Evolutionary conservation across 1,140 invertebrate species (phyloP).

Genomic region (Globodera rostochiensis): DNA sequence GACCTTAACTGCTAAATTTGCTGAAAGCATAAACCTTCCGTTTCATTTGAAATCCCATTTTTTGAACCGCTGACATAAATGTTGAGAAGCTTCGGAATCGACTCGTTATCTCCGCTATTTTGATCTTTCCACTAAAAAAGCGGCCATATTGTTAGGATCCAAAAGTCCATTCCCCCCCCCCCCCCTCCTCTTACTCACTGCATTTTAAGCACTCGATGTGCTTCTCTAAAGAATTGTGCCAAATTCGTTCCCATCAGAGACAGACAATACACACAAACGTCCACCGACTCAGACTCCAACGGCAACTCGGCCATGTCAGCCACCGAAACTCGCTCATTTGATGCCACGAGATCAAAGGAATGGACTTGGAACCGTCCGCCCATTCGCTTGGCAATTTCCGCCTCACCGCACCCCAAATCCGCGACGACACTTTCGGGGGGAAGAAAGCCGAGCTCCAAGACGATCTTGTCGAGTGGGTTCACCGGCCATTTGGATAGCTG

Average conservation of each 20-base stretch:
- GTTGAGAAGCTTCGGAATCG: conserved; percentile 76
- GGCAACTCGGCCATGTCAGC: conserved; percentile 73
- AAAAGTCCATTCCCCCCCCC: too few species aligned
- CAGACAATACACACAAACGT: conserved; percentile 89
- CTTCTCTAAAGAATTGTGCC: conserved; percentile 84
- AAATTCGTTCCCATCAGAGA: conserved; percentile 95
- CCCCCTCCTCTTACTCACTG: conserved; percentile 70
- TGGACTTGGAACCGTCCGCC: conserved; percentile 74
- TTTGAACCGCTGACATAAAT: conserved; percentile 74
- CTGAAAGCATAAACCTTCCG: conserved; percentile 67
- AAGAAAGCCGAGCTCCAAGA: conserved; percentile 78
- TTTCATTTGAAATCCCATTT: conserved; percentile 76
- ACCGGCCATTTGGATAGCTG: conserved; percentile 87
- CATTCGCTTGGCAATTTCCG: conserved; percentile 76
- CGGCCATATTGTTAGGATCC: background rate
- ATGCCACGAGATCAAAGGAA: conserved; percentile 88
- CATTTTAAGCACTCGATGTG: conserved; percentile 82
- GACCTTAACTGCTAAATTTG: background rate
- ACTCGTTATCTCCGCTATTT: conserved; percentile 85
- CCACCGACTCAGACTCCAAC: conserved; percentile 73
- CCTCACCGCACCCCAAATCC: conserved; percentile 89
- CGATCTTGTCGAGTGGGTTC: conserved; percentile 84
- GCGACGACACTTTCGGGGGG: conserved; percentile 48
- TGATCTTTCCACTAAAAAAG: conserved; percentile 78
- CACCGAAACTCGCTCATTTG: conserved; percentile 76